phyloP scores from a whole-genome alignment of 2,113 vertebrate genomes.

The Megaleporinus macrocephalus region DNA sequence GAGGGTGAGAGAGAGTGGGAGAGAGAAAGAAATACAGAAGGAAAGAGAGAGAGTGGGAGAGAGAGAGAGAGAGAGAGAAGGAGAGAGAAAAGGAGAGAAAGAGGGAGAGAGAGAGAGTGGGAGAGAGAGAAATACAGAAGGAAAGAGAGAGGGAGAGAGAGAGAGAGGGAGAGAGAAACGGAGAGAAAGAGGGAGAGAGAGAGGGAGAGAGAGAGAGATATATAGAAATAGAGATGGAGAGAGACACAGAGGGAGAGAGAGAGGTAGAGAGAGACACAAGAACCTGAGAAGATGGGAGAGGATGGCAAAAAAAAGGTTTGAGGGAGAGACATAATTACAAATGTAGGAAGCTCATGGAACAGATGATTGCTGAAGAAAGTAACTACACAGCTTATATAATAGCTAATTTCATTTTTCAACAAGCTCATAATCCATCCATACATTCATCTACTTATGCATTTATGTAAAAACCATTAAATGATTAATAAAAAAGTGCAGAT shows the following conservation, averaged over 20 bases:
- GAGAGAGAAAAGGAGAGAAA: background rate
- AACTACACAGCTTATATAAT: background rate
- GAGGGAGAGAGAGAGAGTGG: background rate
- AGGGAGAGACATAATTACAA: conserved; percentile 6
- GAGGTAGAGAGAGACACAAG: background rate
- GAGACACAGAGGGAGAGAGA: too few relatives aligned
- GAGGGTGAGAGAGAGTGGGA: background rate
- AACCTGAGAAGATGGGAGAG: background rate
- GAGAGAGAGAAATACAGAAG: too few relatives aligned
- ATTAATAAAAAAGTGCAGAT: background rate
- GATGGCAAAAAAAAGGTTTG: background rate
- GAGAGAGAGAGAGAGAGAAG: background rate
- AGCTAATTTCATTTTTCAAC: conserved; percentile 1
- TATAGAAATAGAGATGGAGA: too few relatives aligned
- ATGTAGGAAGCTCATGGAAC: conserved; percentile 15
- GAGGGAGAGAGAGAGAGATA: background rate
- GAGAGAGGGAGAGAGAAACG: background rate
- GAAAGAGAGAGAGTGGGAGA: background rate
- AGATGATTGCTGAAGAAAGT: background rate
- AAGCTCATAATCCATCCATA: conserved; percentile 16
- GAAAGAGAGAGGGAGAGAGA: background rate
- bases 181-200: background rate
- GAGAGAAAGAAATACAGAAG: too few relatives aligned
- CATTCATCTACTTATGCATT: background rate
- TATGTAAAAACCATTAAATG: background rate